A percentile compares a stretch with the other conserved stretches of the same genome.
Evolutionary conservation across 2,113 vertebrate genomes (phyloP).

Genomic region (Pavo muticus): DNA sequence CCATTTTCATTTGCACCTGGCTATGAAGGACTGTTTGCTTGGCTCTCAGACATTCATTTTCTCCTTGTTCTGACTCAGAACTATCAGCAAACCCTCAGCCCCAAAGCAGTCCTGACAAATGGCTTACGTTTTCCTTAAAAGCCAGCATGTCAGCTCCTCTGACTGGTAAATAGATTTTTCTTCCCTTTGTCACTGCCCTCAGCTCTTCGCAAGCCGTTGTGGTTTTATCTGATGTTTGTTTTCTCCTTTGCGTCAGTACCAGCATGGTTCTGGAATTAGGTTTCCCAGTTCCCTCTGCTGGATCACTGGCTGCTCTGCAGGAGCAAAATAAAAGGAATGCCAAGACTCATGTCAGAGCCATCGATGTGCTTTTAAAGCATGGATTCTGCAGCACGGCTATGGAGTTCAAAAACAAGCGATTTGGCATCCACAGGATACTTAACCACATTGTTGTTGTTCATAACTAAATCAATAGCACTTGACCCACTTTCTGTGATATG

Average conservation of each 20-base stretch:
- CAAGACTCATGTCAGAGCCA: not conserved
- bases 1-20: not conserved
- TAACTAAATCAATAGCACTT: not conserved
- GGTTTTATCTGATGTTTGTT: conserved; percentile 43
- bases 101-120: not conserved
- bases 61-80: not conserved
- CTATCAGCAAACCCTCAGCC: not conserved
- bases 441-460: not conserved
- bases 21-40: not conserved
- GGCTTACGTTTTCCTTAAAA: not conserved
- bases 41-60: not conserved
- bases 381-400: not conserved
- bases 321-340: conserved; percentile 54
- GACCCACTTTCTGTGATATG: conserved; percentile 6
- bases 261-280: conserved; percentile 54
- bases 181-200: not conserved
- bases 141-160: not conserved
- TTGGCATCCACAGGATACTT: not conserved
- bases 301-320: conserved; percentile 60
- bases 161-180: conserved; percentile 2
- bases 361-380: not conserved
- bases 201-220: not conserved
- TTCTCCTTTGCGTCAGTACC: conserved; percentile 58
- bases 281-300: conserved; percentile 70
- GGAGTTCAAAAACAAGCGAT: not conserved